These are phyloP conservation scores for Temnothorax unifasciatus DNA, from an alignment of 2,888 invertebrate genomes.

Conservation along the genomic window DNA sequence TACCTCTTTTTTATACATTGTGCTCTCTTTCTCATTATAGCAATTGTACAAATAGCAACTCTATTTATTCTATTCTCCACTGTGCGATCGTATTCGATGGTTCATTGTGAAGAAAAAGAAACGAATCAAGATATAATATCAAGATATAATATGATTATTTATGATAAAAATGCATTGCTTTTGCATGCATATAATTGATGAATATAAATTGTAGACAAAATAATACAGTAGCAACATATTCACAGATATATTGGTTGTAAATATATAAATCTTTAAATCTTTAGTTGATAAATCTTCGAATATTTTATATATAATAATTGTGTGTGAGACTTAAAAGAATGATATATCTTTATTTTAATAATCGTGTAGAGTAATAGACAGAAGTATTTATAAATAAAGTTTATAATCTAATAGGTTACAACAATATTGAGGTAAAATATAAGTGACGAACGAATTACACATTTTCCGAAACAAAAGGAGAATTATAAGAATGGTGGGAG, in stretches of 20 bases:
- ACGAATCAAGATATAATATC: not conserved
- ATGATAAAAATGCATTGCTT: not conserved
- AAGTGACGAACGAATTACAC: not conserved
- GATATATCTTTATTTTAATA: not conserved
- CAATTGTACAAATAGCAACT: slow-evolving; percentile 20
- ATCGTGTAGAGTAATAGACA: not conserved
- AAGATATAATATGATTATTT: not conserved
- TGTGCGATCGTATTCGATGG: not conserved
- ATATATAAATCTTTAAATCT: not conserved
- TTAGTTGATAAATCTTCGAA: not conserved
- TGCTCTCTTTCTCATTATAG: slow-evolving; percentile 2
- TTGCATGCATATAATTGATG: not conserved
- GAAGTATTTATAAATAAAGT: not conserved
- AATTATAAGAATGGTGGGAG: slow-evolving; percentile 10
- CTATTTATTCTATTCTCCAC: slow-evolving; percentile 11
- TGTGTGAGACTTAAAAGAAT: not conserved
- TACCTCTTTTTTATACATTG: slow-evolving; percentile 34
- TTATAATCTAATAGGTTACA: not conserved
- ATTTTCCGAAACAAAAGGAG: not conserved
- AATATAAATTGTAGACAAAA: slow-evolving; percentile 11
- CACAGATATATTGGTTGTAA: not conserved
- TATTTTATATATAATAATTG: not conserved
- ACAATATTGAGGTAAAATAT: not conserved
- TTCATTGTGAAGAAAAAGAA: not conserved
- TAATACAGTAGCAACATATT: not conserved